A percentile compares a stretch with the other conserved stretches of the same genome.
Evolutionary conservation across 35 echinoderm and acorn worm species (phyloP).

Genomic region (Antedon bifida): DNA sequence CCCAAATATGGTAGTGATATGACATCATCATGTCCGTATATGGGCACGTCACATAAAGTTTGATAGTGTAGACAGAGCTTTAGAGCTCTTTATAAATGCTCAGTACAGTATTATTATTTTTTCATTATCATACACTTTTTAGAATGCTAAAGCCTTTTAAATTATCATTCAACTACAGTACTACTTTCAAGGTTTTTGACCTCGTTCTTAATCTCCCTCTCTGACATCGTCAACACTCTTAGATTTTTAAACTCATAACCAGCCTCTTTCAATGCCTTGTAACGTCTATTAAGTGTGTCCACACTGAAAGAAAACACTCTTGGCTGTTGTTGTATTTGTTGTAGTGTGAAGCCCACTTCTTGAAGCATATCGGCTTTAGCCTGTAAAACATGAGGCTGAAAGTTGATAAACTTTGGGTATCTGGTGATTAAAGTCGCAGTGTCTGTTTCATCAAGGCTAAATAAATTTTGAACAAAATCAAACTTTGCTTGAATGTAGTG

Average conservation of each 20-base stretch:
- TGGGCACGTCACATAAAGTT: too few relatives aligned
- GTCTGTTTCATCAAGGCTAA: background rate
- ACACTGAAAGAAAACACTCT: background rate
- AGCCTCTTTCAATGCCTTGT: background rate
- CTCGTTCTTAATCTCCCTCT: background rate
- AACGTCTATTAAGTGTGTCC: background rate
- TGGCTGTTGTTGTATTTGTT: background rate
- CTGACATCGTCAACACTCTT: background rate
- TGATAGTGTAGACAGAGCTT: too few relatives aligned
- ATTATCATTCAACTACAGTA: too few relatives aligned
- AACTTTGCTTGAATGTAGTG: background rate
- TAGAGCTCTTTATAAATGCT: too few relatives aligned
- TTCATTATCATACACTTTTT: too few relatives aligned
- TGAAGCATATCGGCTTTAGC: background rate
- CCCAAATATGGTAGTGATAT: too few relatives aligned
- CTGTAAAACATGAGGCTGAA: background rate
- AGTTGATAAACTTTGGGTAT: background rate
- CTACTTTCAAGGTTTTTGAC: background rate
- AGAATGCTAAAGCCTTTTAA: too few relatives aligned
- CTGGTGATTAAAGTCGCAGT: background rate
- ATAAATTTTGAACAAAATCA: background rate
- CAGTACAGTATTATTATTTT: too few relatives aligned
- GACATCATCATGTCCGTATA: too few relatives aligned
- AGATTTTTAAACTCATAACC: background rate
- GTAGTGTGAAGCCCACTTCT: background rate